Evolutionary conservation across 2,888 invertebrate genomes (phyloP), one percentile per base, ranked within the genome.

Genomic region (Eubasilissa splendida): DNA sequence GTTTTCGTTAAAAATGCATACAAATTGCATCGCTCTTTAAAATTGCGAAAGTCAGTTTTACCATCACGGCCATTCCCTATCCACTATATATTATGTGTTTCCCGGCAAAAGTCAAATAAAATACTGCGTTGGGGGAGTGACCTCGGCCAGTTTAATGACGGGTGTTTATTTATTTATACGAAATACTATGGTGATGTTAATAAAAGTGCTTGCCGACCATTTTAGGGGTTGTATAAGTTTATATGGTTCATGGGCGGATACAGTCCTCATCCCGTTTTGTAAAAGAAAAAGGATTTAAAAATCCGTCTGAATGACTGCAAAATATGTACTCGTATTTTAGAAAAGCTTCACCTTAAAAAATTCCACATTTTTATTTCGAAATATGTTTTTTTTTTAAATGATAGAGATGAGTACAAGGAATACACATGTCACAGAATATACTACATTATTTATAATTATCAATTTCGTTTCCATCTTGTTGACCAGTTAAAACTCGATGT

Each of bases 81-180:
- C 10, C 52, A 68, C 31, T 9, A 31, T 42, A n/a, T 33, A 68
- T 52, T 14, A 11, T 52, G 68, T 11, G 33, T 42, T 42, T 42
- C 42, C 4, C 7, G 3, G 42, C 3, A 42, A 42, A 42, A 42
- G 42, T 42, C 42, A 42, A 42, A 42, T 56, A 71, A 76, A 50
- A 71, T 80, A 80, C 63, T 50, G 76, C 80, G 5, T 53, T 60
- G 22, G 71, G 81, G 75, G 71, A 68, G 63, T 75, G 74, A 75
- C 81, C 81, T 53, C 12, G 63, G 79, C 78, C 11, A 81, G 76
- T 81, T 79, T 78, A 74, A 81, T 68, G 78, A 65, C 79, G 4
- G 63, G 33, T 79, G 50, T 80, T 83, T 81, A 83, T 75, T 79
- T 83, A 81, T 83, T 80, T 83, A 82, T 77, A 56, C 63, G 56